Conservation (phyloP, 2,797 vertebrate species). For the Buphagus erythrorhynchus region DNA sequence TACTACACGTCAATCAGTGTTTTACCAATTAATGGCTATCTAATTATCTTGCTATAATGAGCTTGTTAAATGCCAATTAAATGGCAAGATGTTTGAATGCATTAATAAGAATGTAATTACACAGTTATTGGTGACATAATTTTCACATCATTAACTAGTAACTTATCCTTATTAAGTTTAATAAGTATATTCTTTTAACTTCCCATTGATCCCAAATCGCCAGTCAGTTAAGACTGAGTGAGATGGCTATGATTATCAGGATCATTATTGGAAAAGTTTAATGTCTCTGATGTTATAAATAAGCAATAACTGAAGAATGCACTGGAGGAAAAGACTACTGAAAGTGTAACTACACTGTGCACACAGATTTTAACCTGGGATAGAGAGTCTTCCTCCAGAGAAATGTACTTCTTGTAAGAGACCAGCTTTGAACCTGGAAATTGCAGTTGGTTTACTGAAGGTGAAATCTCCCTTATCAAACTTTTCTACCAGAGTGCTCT, state of each 20-base stretch:
- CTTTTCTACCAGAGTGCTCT: not conserved
- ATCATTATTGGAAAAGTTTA: conserved; percentile 37
- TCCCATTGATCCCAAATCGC: conserved; percentile 62
- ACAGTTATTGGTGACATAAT: conserved; percentile 77
- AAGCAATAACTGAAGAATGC: conserved; percentile 11
- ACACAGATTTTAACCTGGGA: not conserved
- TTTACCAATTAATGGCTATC: conserved; percentile 80
- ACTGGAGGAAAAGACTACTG: not conserved
- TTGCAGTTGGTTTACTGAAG: not conserved
- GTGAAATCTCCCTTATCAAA: not conserved
- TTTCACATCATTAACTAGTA: conserved; percentile 75
- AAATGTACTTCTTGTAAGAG: not conserved
- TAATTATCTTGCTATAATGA: conserved; percentile 77
- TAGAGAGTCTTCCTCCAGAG: not conserved
- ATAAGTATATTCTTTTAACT: conserved; percentile 71
- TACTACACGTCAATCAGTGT: conserved; percentile 75
- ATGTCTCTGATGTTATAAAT: not conserved
- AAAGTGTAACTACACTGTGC: not conserved
- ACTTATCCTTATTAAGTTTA: conserved; percentile 71
- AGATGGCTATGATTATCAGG: conserved; percentile 37
- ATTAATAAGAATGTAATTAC: conserved; percentile 81
- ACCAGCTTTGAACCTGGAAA: not conserved
- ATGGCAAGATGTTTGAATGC: conserved; percentile 75
- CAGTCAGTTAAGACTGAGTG: conserved; percentile 35
- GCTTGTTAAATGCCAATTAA: conserved; percentile 80